These are phyloP conservation scores for Nylanderia fulva DNA, from an alignment of 1,140 invertebrate species.

Conservation along the genomic window DNA sequence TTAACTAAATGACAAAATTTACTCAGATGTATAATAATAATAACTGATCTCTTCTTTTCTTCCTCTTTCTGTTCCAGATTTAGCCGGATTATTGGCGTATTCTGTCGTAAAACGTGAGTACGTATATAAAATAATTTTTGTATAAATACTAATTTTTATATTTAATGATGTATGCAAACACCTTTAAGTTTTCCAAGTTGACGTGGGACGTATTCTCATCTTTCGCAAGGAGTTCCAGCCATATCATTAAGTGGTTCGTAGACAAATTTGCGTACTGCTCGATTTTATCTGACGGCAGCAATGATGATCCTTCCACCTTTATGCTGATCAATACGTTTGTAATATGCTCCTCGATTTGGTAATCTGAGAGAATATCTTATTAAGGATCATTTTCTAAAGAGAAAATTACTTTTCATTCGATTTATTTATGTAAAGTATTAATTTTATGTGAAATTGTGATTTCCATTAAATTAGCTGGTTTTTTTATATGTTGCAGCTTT, in stretches of 20 bases:
- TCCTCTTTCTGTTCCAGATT: conserved; percentile 22
- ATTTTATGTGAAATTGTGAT: too few species aligned
- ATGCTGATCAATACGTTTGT: conserved; percentile 80
- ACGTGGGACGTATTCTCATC: background rate
- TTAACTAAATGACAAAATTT: background rate
- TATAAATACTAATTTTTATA: background rate
- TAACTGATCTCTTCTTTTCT: background rate
- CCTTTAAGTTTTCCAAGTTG: conserved; percentile 25
- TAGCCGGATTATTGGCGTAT: background rate
- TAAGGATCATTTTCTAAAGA: conserved; percentile 16
- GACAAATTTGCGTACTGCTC: conserved; percentile 83
- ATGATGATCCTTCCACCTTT: conserved; percentile 85
- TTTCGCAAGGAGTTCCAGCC: conserved; percentile 84
- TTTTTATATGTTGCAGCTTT: too few species aligned
- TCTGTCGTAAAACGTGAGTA: background rate
- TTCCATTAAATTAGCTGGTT: too few species aligned
- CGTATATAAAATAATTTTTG: conserved; percentile 22
- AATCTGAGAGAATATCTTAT: conserved; percentile 77
- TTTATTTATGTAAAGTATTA: background rate
- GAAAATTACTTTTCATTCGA: background rate
- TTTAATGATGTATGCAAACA: background rate
- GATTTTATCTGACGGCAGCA: conserved; percentile 81
- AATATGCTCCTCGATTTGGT: conserved; percentile 79
- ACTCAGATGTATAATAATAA: too few species aligned
- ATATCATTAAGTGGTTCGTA: conserved; percentile 83